Evolutionary conservation across 1,140 invertebrate species (phyloP), one percentile per base, ranked within the genome.

Genomic region (Macrobrachium rosenbergii): DNA sequence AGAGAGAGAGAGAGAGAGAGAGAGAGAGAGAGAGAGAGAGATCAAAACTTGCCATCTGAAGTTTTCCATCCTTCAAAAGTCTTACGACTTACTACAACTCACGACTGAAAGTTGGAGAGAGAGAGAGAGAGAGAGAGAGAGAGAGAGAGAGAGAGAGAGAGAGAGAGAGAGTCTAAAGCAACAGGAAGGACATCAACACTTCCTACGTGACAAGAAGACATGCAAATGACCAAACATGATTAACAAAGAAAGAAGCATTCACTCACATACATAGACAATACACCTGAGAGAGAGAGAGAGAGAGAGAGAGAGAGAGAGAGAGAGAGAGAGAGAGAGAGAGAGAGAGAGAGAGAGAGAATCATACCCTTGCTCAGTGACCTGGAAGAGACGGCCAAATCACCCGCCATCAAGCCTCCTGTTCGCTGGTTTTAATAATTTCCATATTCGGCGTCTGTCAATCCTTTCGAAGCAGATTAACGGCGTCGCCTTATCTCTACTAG

Each of bases 71-170:
- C 3, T 37, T 37, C 28, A 3, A 37, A 37, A 37, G 28, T 1
- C 28, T 37, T 37, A 37, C 28, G 28, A 37, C 28, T 3, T 37
- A 3, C 28, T 37, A 37, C 28, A 37, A 37, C 28, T 37, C 28
- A 37, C 3, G 28, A 37, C 28, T 37, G 28, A 37, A 37, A 37
- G 28, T 37, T 37, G 28, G 72, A 73, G 72, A 73, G 72, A 23
- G 72, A 73, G 72, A 73, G 72, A 23, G 72, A 73, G 72, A 73
- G 72, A 73, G 72, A 23, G 72, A 73, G 72, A 73, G 72, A 23
- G 72, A 73, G 72, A 73, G 72, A 23, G 72, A 73, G 72, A 73
- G 72, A 23, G 72, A 73, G 72, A 73, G 72, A 23, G 72, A 73
- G 72, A 73, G 72, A 23, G 72, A 16, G 37, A 12, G 67, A 23